A percentile compares a stretch with the other conserved stretches of the same genome.
Evolutionary conservation across 2,113 vertebrate genomes (phyloP).

Genomic region (Rhynchomys soricoides): DNA sequence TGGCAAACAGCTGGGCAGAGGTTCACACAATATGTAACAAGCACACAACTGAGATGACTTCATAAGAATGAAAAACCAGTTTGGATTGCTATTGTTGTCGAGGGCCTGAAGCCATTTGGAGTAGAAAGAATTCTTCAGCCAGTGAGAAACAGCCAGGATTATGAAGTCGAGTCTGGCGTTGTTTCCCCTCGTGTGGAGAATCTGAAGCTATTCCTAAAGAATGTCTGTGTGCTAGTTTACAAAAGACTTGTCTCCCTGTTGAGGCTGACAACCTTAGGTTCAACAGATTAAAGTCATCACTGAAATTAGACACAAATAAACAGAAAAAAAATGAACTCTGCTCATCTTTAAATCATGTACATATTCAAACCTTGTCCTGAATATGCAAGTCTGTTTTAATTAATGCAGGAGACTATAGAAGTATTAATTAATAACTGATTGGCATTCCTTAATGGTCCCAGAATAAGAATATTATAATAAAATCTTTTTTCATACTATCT

Average conservation of each 20-base stretch:
- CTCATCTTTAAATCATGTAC: conserved; percentile 50
- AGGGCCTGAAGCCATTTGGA: conserved; percentile 65
- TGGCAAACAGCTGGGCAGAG: conserved; percentile 57
- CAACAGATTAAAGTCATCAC: not conserved
- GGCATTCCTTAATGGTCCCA: not conserved
- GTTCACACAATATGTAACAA: conserved; percentile 69
- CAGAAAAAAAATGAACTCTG: conserved; percentile 6
- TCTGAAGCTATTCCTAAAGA: not conserved
- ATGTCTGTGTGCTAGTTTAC: not conserved
- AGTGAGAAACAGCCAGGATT: conserved; percentile 51
- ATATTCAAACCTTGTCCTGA: conserved; percentile 18
- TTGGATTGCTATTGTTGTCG: conserved; percentile 41
- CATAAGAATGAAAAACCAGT: conserved; percentile 70
- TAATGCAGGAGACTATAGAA: not conserved
- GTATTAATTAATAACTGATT: conserved; percentile 40
- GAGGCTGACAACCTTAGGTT: not conserved
- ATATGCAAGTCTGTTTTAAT: conserved; percentile 36
- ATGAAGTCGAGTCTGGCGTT: conserved; percentile 32
- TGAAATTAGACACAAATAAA: not conserved
- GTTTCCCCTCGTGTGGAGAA: conserved; percentile 6
- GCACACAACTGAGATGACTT: conserved; percentile 49
- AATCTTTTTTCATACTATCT: not conserved
- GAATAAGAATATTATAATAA: conserved; percentile 24
- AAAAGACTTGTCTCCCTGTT: not conserved
- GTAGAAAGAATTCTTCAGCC: conserved; percentile 48